These are phyloP conservation scores for Ylistrum balloti DNA, from an alignment of 1,140 invertebrate genomes.

Conservation along the genomic window DNA sequence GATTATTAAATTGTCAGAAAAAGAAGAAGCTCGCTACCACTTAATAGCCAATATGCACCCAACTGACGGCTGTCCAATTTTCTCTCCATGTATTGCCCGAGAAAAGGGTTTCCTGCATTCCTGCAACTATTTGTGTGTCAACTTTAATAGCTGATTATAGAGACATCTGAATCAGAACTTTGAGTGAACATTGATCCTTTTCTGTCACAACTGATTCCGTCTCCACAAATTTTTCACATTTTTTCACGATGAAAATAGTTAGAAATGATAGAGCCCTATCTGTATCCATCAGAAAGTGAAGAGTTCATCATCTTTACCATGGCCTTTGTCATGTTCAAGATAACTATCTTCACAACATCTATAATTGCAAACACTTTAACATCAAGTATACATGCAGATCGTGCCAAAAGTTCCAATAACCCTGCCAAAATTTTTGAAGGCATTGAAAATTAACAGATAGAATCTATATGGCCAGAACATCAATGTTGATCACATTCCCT, in stretches of 20 bases:
- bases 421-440: not conserved
- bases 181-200: not conserved
- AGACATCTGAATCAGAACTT: not conserved
- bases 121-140: not conserved
- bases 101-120: conserved; percentile 10
- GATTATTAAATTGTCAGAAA: conserved; percentile 40
- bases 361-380: not conserved
- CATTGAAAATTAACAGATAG: not conserved
- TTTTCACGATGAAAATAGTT: not conserved
- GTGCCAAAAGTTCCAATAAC: not conserved
- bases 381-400: not conserved
- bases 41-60: conserved; percentile 17
- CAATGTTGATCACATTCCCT: too few relatives aligned
- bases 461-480: not conserved
- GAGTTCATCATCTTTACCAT: not conserved
- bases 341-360: conserved; percentile 23
- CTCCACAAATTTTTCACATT: not conserved
- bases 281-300: not conserved
- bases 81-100: not conserved
- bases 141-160: not conserved
- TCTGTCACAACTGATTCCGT: not conserved
- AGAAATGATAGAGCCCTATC: not conserved
- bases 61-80: not conserved
- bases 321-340: not conserved
- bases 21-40: not conserved